Base-by-base conservation (phyloP, 2,113 vertebrate genomes). In the Eidolon helvum region DNA sequence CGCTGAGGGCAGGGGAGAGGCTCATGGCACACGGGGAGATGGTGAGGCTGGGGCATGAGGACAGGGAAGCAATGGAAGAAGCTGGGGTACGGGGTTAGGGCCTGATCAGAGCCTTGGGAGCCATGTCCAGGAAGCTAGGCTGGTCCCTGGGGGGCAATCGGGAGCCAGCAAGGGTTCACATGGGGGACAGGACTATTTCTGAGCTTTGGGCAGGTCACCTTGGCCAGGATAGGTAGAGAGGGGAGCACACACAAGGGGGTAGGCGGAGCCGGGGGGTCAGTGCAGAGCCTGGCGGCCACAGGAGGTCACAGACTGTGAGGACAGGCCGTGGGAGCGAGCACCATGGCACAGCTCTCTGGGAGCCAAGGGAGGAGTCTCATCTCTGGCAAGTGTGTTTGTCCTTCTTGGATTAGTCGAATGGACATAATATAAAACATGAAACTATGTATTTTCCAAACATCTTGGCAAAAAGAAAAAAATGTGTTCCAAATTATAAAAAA, bases 401-500 rank as follows among this genome's bases (percentile, higher is more conserved):
- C 24, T 59, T 45, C 66, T 24, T 28, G 3, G 24, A 19, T 7
- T 28, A 28, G 74, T 30, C n/a, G 33, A 65, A 50, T 10, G 57
- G 38, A 80, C 43, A 38, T 0, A 11, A 50, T 12, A 66, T 40
- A 48, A 65, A 87, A 80, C 26, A 26, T 12, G 26, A 28, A 16
- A 69, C 35, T 30, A 10, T 57, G 61, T 5, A 63, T 63, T 91
- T 96, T 80, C n/a, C 57, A 94, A 77, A 77, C 63, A 53, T 16
- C 30, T 28, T 24, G 28, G 15, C 5, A 59, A 55, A 72, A 40
- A 59, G 26, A 80, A 84, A 48, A 33, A 71, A 71, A 53, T 0
- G 40, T 75, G 11, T 65, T 83, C 14, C 14, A 30, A 63, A 63
- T 21, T 21, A 21, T 7, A 35, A 53, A 2, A 57, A 38, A 82